phyloP scores from a whole-genome alignment of 2,113 vertebrate species.

The Corapipo altera region DNA sequence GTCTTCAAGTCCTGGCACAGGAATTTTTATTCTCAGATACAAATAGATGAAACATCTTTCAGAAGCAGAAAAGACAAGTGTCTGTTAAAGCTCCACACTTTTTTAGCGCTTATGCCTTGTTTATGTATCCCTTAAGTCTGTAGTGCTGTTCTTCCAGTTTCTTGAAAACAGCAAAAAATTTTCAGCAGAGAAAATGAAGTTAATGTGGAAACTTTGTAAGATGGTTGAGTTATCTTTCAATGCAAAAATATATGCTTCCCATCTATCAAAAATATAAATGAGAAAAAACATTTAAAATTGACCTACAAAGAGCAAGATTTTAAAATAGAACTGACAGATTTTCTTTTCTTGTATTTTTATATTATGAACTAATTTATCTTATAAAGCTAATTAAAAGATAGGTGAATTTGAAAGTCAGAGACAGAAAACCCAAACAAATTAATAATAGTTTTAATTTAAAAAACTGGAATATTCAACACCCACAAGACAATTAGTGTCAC shows the following conservation, averaged over 20 bases:
- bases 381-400: neutral
- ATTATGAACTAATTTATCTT: neutral
- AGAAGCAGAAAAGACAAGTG: neutral
- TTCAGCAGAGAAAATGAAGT: neutral
- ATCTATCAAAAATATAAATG: neutral
- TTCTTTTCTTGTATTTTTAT: neutral
- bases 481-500: neutral
- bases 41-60: neutral
- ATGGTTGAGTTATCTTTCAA: neutral
- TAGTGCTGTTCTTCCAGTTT: neutral
- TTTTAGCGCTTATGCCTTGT: neutral
- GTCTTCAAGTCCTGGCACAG: neutral
- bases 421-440: neutral
- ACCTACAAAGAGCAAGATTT: neutral
- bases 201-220: neutral
- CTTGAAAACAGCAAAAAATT: neutral
- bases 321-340: neutral
- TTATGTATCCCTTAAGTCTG: neutral
- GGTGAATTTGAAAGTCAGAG: neutral
- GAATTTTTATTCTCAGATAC: neutral
- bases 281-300: neutral
- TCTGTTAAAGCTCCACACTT: neutral
- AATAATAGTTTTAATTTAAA: neutral
- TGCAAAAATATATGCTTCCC: neutral
- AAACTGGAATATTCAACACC: neutral